Conservation (phyloP, 2,888 invertebrate genomes). For the Tineola bisselliella region DNA sequence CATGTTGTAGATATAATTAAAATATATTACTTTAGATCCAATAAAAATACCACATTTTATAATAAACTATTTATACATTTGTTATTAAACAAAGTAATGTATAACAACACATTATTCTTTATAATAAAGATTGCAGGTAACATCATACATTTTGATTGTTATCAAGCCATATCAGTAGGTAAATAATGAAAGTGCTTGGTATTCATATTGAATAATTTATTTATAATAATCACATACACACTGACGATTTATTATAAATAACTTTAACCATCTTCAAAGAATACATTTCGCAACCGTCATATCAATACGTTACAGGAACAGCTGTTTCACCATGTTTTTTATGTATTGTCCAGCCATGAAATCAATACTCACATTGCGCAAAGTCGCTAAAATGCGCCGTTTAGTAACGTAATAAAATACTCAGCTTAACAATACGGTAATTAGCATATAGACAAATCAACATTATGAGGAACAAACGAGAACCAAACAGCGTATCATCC, state of each 20-base stretch:
- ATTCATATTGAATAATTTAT: background rate
- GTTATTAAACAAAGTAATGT: background rate
- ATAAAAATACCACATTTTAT: too few relatives aligned
- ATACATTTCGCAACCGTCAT: background rate
- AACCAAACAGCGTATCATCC: background rate
- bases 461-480: constrained; percentile 32
- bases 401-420: constrained; percentile 30
- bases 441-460: constrained; percentile 43
- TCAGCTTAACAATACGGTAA: constrained; percentile 28
- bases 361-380: constrained; percentile 66
- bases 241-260: background rate
- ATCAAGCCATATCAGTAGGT: background rate
- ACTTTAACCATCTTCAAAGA: background rate
- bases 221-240: background rate
- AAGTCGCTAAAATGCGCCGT: constrained; percentile 59
- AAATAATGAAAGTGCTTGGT: background rate
- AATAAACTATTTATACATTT: too few relatives aligned
- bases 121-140: constrained; percentile 19
- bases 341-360: constrained; percentile 23
- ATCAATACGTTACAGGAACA: constrained; percentile 30
- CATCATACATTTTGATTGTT: constrained; percentile 13
- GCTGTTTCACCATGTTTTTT: constrained; percentile 52
- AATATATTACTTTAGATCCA: too few relatives aligned
- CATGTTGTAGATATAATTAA: too few relatives aligned
- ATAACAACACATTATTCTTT: constrained; percentile 14